Evolutionary conservation across 2,113 vertebrate genomes (phyloP), one percentile per base, ranked within the genome.

Genomic region (Dasyornis broadbenti): DNA sequence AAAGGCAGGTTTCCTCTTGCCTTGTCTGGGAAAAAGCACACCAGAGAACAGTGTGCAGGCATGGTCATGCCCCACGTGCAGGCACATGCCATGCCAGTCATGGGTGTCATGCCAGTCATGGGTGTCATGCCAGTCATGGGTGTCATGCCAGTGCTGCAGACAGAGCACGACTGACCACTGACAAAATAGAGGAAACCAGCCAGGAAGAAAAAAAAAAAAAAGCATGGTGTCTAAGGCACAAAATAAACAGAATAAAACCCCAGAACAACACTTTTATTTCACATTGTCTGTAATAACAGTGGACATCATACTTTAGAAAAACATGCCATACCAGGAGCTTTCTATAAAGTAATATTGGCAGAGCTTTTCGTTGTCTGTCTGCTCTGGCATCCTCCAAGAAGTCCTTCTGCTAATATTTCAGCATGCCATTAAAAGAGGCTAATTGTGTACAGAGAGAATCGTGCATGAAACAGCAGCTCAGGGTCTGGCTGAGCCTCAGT

Each of bases 1-100:
- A 50, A 59, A 35, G 60, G 56, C 82, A 86, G 31, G 71, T 42
- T 82, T 80, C 47, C 56, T 73, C 33, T 52, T 56, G 82, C 42
- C 60, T 44, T 65, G 68, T 60, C 70, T n/a, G 35, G 63, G 50
- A 54, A 72, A 73, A 76, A 65, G 33, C 13, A 3, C 0, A 4
- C 9, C 66, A 39, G 53, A 52, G 69, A 60, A 17, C 24, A 44
- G 61, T 0, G 30, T 14, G n/a, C 53, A 85, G 75, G 54, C 59
- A 84, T 0, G 12, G 54, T 2, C 50, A 22, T 26, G 50, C 23
- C 66, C n/a, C 60, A 33, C 0, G 0, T 4, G 11, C 45, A 78
- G 56, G 72, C 63, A 53, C 2, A n/a, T n/a, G n/a, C n/a, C n/a
- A n/a, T n/a, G n/a, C n/a, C n/a, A n/a, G n/a, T n/a, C n/a, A n/a